Conservation (phyloP, 2,113 vertebrate species). For the Serilophus lunatus region DNA sequence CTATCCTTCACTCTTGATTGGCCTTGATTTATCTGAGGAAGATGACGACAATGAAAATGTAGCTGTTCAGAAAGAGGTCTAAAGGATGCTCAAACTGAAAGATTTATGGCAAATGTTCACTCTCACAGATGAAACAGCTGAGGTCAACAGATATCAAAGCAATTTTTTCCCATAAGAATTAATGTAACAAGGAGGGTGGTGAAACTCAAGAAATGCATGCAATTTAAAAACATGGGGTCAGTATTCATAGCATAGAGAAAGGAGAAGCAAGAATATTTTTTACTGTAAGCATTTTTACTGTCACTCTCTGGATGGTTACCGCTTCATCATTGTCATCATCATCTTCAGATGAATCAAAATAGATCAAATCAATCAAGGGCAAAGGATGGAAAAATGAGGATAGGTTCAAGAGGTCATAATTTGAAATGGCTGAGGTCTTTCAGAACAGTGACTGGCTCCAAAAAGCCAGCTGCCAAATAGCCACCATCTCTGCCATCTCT, state of each 20-base stretch:
- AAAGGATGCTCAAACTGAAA: conserved; percentile 10
- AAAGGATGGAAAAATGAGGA: not conserved
- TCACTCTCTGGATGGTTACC: not conserved
- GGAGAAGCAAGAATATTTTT: conserved; percentile 20
- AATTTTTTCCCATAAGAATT: conserved; percentile 35
- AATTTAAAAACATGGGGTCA: not conserved
- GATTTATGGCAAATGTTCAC: not conserved
- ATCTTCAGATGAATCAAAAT: conserved; percentile 36
- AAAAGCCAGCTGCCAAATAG: not conserved
- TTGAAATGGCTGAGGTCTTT: not conserved
- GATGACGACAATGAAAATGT: conserved; percentile 37
- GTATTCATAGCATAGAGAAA: not conserved
- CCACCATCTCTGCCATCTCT: not conserved
- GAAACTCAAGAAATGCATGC: not conserved
- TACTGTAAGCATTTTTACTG: conserved; percentile 19
- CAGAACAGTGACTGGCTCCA: not conserved
- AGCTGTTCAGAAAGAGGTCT: not conserved
- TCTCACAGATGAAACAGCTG: conserved; percentile 17
- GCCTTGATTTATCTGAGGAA: conserved; percentile 41
- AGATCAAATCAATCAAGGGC: not conserved
- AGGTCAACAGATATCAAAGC: conserved; percentile 42
- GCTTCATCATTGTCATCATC: conserved; percentile 51
- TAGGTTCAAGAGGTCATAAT: not conserved
- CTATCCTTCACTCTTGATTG: conserved; percentile 45
- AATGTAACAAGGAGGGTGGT: conserved; percentile 26